These are phyloP conservation scores for Poeciliopsis occidentalis DNA, from an alignment of 2,113 vertebrate genomes.

Conservation along the genomic window DNA sequence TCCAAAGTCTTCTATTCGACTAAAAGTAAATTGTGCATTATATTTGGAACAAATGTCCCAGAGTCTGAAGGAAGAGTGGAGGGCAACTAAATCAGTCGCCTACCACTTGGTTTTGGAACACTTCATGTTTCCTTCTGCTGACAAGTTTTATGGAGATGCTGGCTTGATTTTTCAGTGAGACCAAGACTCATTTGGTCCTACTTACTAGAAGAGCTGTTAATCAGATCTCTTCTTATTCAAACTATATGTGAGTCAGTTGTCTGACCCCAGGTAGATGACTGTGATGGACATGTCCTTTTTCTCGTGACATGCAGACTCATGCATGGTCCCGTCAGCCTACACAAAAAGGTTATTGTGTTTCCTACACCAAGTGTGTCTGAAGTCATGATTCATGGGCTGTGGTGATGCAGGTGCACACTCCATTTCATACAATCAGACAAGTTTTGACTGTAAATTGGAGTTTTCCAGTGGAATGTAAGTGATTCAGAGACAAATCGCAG, in stretches of 20 bases:
- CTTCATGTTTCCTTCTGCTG: neutral
- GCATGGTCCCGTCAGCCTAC: conserved; percentile 40
- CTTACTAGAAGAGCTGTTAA: neutral
- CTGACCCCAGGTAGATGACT: conserved; percentile 48
- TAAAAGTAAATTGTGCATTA: neutral
- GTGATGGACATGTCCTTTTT: conserved; percentile 53
- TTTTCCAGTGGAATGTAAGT: neutral
- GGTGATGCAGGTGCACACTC: conserved; percentile 21
- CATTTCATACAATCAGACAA: neutral
- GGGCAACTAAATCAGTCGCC: neutral
- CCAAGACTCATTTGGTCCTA: neutral
- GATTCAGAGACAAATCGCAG: neutral
- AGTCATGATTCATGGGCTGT: conserved; percentile 33
- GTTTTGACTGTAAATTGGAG: neutral
- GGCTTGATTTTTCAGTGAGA: neutral
- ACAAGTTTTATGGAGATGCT: neutral
- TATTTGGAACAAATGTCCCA: neutral
- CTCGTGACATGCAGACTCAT: conserved; percentile 34
- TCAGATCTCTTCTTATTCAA: neutral
- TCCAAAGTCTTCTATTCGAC: neutral
- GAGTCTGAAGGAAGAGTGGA: neutral
- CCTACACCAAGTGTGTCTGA: conserved; percentile 55
- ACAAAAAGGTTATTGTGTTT: conserved; percentile 67
- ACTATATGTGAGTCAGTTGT: neutral
- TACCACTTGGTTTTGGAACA: neutral